A percentile compares a stretch with the other conserved stretches of the same genome.
These are phyloP conservation scores for Coracopsis vasa DNA, from an alignment of 2,113 vertebrate genomes.

Conservation along the genomic window DNA sequence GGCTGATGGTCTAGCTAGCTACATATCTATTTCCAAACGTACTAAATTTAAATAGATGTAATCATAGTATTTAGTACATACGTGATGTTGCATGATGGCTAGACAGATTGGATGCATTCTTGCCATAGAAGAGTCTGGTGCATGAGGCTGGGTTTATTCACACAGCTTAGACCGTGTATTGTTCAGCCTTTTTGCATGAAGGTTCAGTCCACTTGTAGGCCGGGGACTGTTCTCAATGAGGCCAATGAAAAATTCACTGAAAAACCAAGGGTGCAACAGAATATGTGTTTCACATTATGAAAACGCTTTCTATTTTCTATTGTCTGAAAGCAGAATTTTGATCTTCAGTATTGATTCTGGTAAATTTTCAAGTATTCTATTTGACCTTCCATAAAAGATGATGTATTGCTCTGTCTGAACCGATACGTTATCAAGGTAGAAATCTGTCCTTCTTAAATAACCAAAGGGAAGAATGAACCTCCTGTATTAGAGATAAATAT, in stretches of 20 bases:
- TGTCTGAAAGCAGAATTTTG: neutral
- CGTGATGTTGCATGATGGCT: neutral
- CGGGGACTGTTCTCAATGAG: neutral
- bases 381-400: constrained; percentile 8
- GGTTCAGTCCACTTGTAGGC: neutral
- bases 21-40: constrained; percentile 46
- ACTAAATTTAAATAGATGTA: constrained; percentile 53
- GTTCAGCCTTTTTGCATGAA: neutral
- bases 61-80: constrained; percentile 3
- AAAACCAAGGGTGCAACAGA: neutral
- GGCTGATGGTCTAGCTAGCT: constrained; percentile 3
- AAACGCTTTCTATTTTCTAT: neutral
- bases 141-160: neutral
- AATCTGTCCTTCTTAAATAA: constrained; percentile 53
- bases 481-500: constrained; percentile 44
- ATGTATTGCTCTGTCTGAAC: neutral
- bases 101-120: constrained; percentile 11
- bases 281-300: neutral
- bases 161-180: neutral
- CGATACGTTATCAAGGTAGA: constrained; percentile 5
- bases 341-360: neutral
- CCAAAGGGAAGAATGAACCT: constrained; percentile 5
- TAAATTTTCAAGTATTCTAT: constrained; percentile 15
- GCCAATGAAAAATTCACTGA: neutral
- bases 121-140: neutral